These are phyloP conservation scores for Drosophila borealis DNA, from an alignment of 2,888 invertebrate genomes.

Conservation along the genomic window DNA sequence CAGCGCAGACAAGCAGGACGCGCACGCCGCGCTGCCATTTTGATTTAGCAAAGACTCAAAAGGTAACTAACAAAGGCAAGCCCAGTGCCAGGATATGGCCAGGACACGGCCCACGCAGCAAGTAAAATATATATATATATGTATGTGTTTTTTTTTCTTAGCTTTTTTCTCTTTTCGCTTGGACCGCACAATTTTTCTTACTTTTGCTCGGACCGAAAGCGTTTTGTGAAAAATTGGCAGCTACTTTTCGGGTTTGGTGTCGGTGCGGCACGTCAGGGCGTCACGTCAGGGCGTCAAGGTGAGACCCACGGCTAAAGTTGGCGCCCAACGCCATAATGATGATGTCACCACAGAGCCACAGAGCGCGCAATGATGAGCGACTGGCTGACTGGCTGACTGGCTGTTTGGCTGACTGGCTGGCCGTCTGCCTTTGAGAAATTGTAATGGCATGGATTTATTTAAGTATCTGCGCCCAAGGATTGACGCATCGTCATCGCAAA, in stretches of 20 bases:
- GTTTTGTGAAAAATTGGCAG: constrained; percentile 77
- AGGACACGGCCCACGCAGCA: constrained; percentile 37
- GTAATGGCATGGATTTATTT: constrained; percentile 69
- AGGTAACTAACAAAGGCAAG: constrained; percentile 75
- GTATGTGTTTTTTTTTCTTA: no score
- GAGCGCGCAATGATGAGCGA: constrained; percentile 47
- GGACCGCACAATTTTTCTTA: constrained; percentile 81
- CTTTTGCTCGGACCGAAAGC: constrained; percentile 52
- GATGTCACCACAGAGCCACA: constrained; percentile 66
- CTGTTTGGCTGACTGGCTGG: constrained; percentile 2
- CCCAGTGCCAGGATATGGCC: background rate
- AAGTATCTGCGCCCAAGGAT: constrained; percentile 57
- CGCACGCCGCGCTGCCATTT: constrained; percentile 65
- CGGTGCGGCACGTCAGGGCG: constrained; percentile 36
- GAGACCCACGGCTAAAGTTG: constrained; percentile 42
- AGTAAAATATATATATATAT: constrained; percentile 29
- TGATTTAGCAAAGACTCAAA: constrained; percentile 78
- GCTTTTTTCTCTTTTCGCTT: constrained; percentile 51
- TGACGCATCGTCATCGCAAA: constrained; percentile 44
- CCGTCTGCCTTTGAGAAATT: constrained; percentile 13
- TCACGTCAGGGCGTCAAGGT: constrained; percentile 52
- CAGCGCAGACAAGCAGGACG: constrained; percentile 1
- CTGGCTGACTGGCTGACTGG: constrained; percentile 24
- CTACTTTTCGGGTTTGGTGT: constrained; percentile 57
- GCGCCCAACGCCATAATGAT: constrained; percentile 62